Evolutionary conservation across 2,888 invertebrate genomes (phyloP), one percentile per base, ranked within the genome.

Genomic region (Ochropleura plecta): DNA sequence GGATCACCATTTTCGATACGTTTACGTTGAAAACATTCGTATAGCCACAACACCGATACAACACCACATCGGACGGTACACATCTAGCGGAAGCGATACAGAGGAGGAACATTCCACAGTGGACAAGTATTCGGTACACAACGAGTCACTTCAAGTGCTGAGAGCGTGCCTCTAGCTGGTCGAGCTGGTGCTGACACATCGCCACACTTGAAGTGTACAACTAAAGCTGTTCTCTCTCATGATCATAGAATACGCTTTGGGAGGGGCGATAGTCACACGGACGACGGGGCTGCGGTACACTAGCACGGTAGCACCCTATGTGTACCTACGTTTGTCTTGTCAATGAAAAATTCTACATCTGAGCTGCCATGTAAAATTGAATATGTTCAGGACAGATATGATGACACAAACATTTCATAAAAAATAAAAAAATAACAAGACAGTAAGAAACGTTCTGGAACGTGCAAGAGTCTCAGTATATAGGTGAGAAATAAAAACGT

Each of bases 221-320:
- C 79, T 85, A 91, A 93, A 92, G 93, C 93, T 86, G 89, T 91
- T 91, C 86, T 89, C 88, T 91, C 88, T 90, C 86, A 84, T 82
- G 69, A 48, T 62, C 68, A 71, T 77, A 89, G 76, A 92, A 91
- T 92, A 94, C 94, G 94, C 91, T 93, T 95, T 95, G 93, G 95
- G 88, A 91, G 87, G 95, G 95, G 95, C 95, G 95, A 94, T 94
- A 91, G 95, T 95, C 93, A 95, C 95, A 93, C 90, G 90, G 94
- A 94, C 94, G 95, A 94, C 93, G 85, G 65, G 77, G 76, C 84
- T 72, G 84, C 87, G 81, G 77, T 75, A 63, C 69, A 78, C 71
- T 80, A 76, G 81, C 85, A 63, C 69, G 77, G 70, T 80, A 76
- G 81, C 85, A 81, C 86, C 87, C 83, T 68, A 74, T 71, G 69